phyloP scores from a whole-genome alignment of 2,888 invertebrate genomes.

The Romanomermis culicivorax region DNA sequence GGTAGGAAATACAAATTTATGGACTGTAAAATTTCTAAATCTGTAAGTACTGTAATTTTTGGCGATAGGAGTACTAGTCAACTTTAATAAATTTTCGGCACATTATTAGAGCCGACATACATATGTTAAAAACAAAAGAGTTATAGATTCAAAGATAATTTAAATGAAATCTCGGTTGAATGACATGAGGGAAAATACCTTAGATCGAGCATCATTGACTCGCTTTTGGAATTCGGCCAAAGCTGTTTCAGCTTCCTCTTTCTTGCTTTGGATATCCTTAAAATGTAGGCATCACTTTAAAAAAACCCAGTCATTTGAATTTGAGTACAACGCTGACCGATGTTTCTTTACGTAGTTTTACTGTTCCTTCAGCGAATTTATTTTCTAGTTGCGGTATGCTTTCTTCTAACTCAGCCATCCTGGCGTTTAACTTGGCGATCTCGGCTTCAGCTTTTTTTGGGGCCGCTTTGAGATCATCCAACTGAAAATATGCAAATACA shows the following conservation, averaged over 20 bases:
- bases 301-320: too few species aligned
- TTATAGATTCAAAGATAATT: not conserved
- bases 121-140: not conserved
- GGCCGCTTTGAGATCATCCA: not conserved
- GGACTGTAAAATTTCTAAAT: too few species aligned
- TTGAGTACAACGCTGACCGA: not conserved
- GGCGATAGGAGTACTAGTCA: too few species aligned
- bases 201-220: slow-evolving; percentile 48
- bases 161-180: not conserved
- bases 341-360: not conserved
- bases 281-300: too few species aligned
- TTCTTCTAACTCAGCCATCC: slow-evolving; percentile 37
- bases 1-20: too few species aligned
- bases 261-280: slow-evolving; percentile 46
- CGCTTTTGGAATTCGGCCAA: slow-evolving; percentile 45
- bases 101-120: too few species aligned
- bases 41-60: too few species aligned
- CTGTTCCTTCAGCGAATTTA: not conserved
- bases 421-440: not conserved
- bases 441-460: not conserved
- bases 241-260: slow-evolving; percentile 45
- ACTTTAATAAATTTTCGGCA: too few species aligned
- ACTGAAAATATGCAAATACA: too few species aligned
- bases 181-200: slow-evolving; percentile 21
- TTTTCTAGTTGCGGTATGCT: not conserved